A percentile compares a stretch with the other conserved stretches of the same genome.
Evolutionary conservation across 2,888 invertebrate genomes (phyloP).

Genomic region (Melitaea athalia): DNA sequence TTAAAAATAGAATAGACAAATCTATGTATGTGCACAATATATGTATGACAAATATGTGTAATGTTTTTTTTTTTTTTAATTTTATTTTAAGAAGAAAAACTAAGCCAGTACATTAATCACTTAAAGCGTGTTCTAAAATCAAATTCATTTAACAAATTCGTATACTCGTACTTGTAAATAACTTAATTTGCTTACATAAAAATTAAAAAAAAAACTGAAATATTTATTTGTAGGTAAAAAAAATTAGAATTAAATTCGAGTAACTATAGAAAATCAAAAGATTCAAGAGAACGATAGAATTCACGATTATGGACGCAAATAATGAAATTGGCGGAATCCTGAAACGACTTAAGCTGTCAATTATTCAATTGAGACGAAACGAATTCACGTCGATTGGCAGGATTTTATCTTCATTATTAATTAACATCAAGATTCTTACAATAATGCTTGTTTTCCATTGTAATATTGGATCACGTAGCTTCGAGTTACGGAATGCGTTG

Average conservation of each 20-base stretch:
- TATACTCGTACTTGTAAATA: too few species aligned
- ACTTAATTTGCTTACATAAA: too few species aligned
- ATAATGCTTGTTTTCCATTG: slow-evolving; percentile 15
- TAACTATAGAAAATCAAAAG: slow-evolving; percentile 2
- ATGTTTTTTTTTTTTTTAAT: too few species aligned
- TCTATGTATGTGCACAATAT: too few species aligned
- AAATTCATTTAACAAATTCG: too few species aligned
- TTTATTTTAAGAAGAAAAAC: too few species aligned
- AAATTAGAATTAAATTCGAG: slow-evolving; percentile 38
- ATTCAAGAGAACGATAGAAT: slow-evolving; percentile 17
- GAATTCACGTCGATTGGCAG: slow-evolving; percentile 22
- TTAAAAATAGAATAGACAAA: too few species aligned
- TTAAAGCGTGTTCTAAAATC: too few species aligned
- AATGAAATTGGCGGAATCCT: slow-evolving; percentile 26
- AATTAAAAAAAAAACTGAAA: not conserved
- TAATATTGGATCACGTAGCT: not conserved
- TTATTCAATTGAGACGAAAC: slow-evolving; percentile 28
- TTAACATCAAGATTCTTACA: slow-evolving; percentile 27
- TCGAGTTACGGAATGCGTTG: not conserved
- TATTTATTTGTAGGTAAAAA: not conserved
- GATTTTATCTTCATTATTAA: slow-evolving; percentile 30
- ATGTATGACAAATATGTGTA: too few species aligned
- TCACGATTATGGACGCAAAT: slow-evolving; percentile 7
- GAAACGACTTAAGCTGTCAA: slow-evolving; percentile 30
- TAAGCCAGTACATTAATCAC: too few species aligned